Conservation (phyloP, 2,888 invertebrate species). For the Clitarchus hookeri region DNA sequence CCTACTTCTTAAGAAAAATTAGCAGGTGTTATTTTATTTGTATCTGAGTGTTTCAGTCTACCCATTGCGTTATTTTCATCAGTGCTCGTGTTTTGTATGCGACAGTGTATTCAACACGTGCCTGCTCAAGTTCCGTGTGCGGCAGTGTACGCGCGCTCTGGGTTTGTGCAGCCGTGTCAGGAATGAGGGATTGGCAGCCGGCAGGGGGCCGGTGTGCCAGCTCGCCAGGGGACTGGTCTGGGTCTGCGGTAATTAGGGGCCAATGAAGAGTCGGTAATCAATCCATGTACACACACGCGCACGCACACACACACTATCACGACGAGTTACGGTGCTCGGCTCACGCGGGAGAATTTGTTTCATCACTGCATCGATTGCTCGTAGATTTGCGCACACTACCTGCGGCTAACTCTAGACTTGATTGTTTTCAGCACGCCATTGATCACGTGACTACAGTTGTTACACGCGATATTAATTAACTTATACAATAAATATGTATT, state of each 20-base stretch:
- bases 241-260: background rate
- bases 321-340: background rate
- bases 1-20: too few relatives aligned
- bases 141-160: background rate
- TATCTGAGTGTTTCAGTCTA: too few relatives aligned
- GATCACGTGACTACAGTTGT: too few relatives aligned
- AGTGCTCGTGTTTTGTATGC: background rate
- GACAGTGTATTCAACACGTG: background rate
- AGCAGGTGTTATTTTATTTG: too few relatives aligned
- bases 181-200: background rate
- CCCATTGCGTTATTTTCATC: background rate
- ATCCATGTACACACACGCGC: background rate
- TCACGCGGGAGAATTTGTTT: background rate
- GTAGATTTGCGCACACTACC: background rate
- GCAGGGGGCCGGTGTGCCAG: background rate
- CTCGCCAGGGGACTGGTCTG: background rate
- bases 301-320: background rate
- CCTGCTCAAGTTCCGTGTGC: background rate
- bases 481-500: too few relatives aligned
- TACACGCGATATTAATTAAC: too few relatives aligned
- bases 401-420: too few relatives aligned
- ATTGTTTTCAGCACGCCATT: too few relatives aligned
- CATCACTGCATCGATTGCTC: background rate
- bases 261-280: slow-evolving; percentile 14
- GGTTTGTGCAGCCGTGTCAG: background rate